Evolutionary conservation across 2,888 invertebrate species (phyloP).

Genomic region (Hirtodrosophila duncani): DNA sequence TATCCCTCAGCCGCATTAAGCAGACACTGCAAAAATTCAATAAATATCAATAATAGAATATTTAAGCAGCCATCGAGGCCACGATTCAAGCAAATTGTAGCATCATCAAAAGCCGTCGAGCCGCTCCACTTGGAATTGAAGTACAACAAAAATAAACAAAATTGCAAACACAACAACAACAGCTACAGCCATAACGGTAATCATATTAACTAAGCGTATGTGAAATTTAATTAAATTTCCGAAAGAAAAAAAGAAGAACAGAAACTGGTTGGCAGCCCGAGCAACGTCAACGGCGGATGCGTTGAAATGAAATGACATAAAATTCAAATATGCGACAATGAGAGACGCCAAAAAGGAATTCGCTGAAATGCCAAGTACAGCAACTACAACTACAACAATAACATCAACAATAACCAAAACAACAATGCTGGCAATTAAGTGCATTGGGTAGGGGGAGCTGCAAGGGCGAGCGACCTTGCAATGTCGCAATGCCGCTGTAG

Average conservation of each 20-base stretch:
- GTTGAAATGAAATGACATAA: conserved; percentile 51
- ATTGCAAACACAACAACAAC: conserved; percentile 14
- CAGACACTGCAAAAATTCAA: conserved; percentile 43
- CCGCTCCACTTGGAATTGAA: conserved; percentile 17
- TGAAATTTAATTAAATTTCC: conserved; percentile 60
- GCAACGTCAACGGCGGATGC: conserved; percentile 36
- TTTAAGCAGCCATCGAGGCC: conserved; percentile 24
- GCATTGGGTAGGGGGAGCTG: conserved; percentile 42
- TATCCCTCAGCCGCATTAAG: conserved; percentile 4
- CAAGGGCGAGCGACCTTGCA: conserved; percentile 58
- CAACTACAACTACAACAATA: conserved; percentile 18
- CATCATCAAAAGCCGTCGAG: conserved; percentile 40
- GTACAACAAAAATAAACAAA: conserved; percentile 19
- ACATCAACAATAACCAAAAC: conserved; percentile 9
- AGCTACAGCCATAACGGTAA: conserved; percentile 54
- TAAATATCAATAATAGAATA: conserved; percentile 65
- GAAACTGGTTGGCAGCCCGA: conserved; percentile 5
- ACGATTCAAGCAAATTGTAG: conserved; percentile 40
- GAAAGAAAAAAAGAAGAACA: conserved; percentile 27
- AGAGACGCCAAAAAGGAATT: conserved; percentile 56
- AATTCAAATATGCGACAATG: conserved; percentile 59
- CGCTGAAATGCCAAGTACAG: conserved; percentile 41
- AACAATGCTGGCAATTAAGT: conserved; percentile 40
- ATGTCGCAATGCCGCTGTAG: conserved; percentile 46
- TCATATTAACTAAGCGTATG: conserved; percentile 47